Conservation (phyloP, 2,113 vertebrate genomes). For the Alosa alosa region DNA sequence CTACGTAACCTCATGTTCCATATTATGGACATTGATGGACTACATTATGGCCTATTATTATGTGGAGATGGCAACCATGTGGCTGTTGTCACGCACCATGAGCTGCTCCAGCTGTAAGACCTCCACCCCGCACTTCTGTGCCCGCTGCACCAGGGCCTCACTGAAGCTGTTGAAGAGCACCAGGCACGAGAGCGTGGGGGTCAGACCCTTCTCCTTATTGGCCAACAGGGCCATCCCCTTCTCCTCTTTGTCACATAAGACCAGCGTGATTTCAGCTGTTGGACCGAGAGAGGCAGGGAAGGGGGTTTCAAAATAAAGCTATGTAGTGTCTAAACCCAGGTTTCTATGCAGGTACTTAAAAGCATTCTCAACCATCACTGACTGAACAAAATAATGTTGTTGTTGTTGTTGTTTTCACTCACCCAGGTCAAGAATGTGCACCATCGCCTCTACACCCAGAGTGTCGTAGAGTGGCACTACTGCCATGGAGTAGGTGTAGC, state of each 20-base stretch:
- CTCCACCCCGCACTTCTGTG: conserved; percentile 68
- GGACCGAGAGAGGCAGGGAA: background rate
- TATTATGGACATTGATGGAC: background rate
- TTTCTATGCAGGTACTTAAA: background rate
- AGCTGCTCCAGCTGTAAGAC: conserved; percentile 67
- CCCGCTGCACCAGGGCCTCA: conserved; percentile 62
- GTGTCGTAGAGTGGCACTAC: conserved; percentile 78
- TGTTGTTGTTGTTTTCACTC: conserved; percentile 32
- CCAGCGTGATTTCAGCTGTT: conserved; percentile 73
- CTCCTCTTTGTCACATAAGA: conserved; percentile 75
- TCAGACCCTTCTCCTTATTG: conserved; percentile 70
- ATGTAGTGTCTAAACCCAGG: background rate
- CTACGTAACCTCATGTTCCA: background rate
- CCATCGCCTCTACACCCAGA: conserved; percentile 73
- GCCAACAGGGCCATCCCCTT: conserved; percentile 65
- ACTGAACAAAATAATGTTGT: background rate
- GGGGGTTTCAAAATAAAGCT: background rate
- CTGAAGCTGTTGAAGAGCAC: conserved; percentile 70
- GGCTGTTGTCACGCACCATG: conserved; percentile 63
- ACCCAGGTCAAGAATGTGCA: conserved; percentile 75
- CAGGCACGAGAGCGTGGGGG: conserved; percentile 67
- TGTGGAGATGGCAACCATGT: background rate
- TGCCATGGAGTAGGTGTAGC: conserved; percentile 76
- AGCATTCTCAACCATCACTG: background rate
- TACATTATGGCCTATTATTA: too few relatives aligned